Evolutionary conservation across 2,113 vertebrate genomes (phyloP), one percentile per base, ranked within the genome.

Genomic region (Lamprotornis superbus): DNA sequence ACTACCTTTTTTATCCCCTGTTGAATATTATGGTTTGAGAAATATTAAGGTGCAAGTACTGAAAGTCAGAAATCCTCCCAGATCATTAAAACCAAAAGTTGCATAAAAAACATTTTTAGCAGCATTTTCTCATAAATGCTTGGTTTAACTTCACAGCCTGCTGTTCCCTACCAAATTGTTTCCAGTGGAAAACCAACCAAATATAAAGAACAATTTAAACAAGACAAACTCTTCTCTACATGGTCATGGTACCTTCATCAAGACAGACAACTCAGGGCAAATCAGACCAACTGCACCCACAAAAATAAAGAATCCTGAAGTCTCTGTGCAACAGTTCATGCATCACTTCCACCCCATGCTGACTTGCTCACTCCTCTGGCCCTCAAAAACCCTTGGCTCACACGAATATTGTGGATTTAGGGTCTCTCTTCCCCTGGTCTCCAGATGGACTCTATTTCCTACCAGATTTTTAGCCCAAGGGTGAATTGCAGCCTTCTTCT

Each of bases 181-280:
- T 84, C 56, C 47, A 52, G 10, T 13, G 27, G 13, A 23, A 69
- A 91, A 75, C 11, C 25, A 81, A 50, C 5, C 3, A 47, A 69
- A 63, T 10, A 6, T 31, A 47, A 91, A 40, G 17, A 65, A 67
- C 30, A 69, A 46, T 31, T 77, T 55, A 55, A 74, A 17, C 21
- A 83, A 56, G 28, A 33, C 42, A 67, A 57, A 53, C 5, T 55
- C 16, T 86, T 9, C 4, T 53, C 19, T 35, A 22, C 11, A 3
- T 14, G 12, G 24, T 10, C 60, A 27, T 44, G 30, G 25, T 33
- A 11, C 7, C n/a, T 47, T 31, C 0, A 0, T n/a, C 1, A 0
- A 53, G 25, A 42, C 23, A 44, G 59, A 49, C 16, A 57, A 28
- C 18, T 53, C 13, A 2, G 27, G 33, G 18, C 19, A 63, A 61